These are phyloP conservation scores for Gila orcuttii DNA, from an alignment of 2,113 vertebrate genomes.

Conservation along the genomic window DNA sequence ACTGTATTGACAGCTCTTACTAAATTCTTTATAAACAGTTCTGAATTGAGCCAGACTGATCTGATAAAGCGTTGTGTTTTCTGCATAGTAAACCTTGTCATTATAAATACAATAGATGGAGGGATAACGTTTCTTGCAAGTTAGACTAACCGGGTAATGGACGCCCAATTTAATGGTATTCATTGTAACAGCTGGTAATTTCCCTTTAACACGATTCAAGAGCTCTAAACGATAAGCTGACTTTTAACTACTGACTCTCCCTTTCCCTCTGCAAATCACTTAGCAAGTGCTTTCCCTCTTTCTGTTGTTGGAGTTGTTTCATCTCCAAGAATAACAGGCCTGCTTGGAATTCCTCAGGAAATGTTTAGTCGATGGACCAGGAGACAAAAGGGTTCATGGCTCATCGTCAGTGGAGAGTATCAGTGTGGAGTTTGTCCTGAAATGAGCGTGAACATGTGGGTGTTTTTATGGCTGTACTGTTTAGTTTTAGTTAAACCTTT, in stretches of 20 bases:
- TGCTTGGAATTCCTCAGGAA: constrained; percentile 72
- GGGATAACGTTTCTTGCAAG: neutral
- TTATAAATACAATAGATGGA: constrained; percentile 11
- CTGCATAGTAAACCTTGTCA: neutral
- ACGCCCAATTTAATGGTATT: constrained; percentile 21
- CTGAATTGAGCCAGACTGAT: neutral
- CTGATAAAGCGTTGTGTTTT: neutral
- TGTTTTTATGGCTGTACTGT: constrained; percentile 70
- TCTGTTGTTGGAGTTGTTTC: constrained; percentile 68
- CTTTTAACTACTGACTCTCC: constrained; percentile 38
- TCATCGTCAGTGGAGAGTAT: constrained; percentile 58
- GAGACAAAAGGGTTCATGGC: constrained; percentile 54
- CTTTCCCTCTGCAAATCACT: constrained; percentile 52
- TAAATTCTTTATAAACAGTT: neutral
- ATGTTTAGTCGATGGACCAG: constrained; percentile 60
- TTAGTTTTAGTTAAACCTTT: constrained; percentile 62
- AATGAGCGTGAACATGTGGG: constrained; percentile 66
- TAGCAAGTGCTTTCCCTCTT: constrained; percentile 64
- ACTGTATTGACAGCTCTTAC: neutral
- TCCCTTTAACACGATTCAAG: constrained; percentile 27
- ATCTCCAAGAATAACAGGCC: constrained; percentile 68
- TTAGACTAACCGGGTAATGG: constrained; percentile 15
- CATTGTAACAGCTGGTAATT: neutral
- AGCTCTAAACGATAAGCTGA: constrained; percentile 28
- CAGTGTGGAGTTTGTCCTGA: constrained; percentile 60